Evolutionary conservation across 1,140 invertebrate species (phyloP), one percentile per base, ranked within the genome.

Genomic region (Centruroides vittatus): DNA sequence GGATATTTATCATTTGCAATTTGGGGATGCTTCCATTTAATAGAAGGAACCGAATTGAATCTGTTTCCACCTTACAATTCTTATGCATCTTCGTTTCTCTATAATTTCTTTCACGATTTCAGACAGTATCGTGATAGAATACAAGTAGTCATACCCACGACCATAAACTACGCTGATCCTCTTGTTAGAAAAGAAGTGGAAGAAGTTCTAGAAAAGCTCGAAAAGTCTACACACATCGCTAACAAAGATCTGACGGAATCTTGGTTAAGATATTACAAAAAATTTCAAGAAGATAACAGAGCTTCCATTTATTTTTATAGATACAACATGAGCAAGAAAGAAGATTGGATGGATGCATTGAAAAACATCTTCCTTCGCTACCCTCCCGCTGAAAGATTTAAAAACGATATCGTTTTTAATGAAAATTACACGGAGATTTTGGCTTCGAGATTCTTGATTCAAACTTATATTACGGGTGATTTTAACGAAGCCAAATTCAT

Each of bases 401-500:
- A 84, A 4, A 74, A 91, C 54, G 93, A 96, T 70, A 84, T 95
- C 0, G 86, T 84, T 67, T 89, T 93, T 62, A 86, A 89, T 65
- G 80, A 86, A 5, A 77, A 81, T 11, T 80, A 81, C 0, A 81
- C 84, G n/a, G 78, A 79, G 62, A 91, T 94, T 11, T 72, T 86
- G 1, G 89, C 86, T 0, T 90, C 88, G 11, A 77, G 91, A 61
- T 92, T 92, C 70, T 73, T 93, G 23, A 85, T 94, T 56, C 89
- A 93, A 74, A 87, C 88, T 0, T 84, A 89, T 1, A 89, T 93
- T 67, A 88, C 93, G 9, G 87, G 84, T 52, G 86, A 89, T 48
- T 89, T 88, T 0, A 90, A 90, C 70, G 84, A 88, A 62, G 90
- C 93, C 70, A 91, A 89, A 67, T 86, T 89, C 63, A 93, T 96